These are phyloP conservation scores for Dreissena rostriformis DNA, from an alignment of 1,140 invertebrate species.

Conservation along the genomic window DNA sequence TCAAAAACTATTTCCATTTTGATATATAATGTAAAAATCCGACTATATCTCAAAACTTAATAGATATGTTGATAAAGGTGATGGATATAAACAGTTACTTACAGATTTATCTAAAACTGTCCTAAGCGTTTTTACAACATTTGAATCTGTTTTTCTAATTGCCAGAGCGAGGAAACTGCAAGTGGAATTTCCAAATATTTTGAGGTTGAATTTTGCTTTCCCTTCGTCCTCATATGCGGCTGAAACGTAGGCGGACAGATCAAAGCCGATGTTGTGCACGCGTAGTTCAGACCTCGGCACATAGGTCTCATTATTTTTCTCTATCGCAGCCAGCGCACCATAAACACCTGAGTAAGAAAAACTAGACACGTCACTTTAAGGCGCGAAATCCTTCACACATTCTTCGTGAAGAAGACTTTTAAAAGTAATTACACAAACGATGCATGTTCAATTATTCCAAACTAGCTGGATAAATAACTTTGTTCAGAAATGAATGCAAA, in stretches of 20 bases:
- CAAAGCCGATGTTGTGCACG: constrained; percentile 77
- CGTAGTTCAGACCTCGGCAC: constrained; percentile 75
- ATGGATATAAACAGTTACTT: constrained; percentile 52
- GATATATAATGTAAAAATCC: too few species aligned
- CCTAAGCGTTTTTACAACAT: constrained; percentile 72
- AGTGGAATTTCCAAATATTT: constrained; percentile 77
- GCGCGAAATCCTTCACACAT: too few species aligned
- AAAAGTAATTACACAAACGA: too few species aligned
- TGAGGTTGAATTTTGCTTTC: constrained; percentile 74
- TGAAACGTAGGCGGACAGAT: constrained; percentile 74
- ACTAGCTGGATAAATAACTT: too few species aligned
- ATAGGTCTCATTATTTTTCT: constrained; percentile 67
- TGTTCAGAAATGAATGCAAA: too few species aligned
- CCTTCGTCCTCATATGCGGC: constrained; percentile 64
- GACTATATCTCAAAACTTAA: too few species aligned
- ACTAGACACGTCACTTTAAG: too few species aligned
- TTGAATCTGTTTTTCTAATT: constrained; percentile 75
- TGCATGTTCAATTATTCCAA: too few species aligned
- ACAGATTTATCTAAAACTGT: constrained; percentile 79
- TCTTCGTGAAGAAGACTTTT: too few species aligned
- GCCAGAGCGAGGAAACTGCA: constrained; percentile 75
- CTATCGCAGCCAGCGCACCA: constrained; percentile 76
- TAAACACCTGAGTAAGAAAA: constrained; percentile 52
- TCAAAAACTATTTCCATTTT: too few species aligned
- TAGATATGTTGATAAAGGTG: too few species aligned